Evolutionary conservation across 1,140 invertebrate genomes (phyloP), one percentile per base, ranked within the genome.

Genomic region (Hesperophylax magnus): DNA sequence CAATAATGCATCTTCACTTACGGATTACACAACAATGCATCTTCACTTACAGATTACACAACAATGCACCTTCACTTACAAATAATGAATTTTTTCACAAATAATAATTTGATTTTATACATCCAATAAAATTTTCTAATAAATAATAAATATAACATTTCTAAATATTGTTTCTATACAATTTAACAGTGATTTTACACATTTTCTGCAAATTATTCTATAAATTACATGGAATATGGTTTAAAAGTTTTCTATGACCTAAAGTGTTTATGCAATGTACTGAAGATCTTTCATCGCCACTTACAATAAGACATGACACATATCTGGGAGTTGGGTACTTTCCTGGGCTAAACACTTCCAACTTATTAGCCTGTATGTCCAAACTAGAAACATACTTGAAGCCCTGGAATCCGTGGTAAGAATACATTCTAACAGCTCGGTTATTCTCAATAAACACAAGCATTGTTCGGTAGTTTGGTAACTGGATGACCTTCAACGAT

Each of bases 331-430:
- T 39, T 6, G 61, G 24, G 18, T 15, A 34, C 24, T 20, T 76
- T 15, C 27, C 61, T 2, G 58, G 53, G 18, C 11, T 77, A n/a
- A 77, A 61, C 20, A 69, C 65, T 58, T 78, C 47, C 7, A 83
- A 77, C 22, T 22, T 80, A 1, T 47, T 69, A 1, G 74, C 78
- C 11, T 27, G 65, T 15, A 80, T 54, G 24, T 77, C 27, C 20
- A 82, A 53, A 20, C 54, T 27, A 11, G 77, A 63, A 15, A 82
- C 52, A 60, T 80, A 61, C 58, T 78, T 80, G 34, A 83, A 83
- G 15, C 79, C 82, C 39, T 78, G 74, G 54, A 78, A 80, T 11
- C 82, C 82, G n/a, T 78, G 65, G 54, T 81, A 80, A 9, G 74
- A 54, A 31, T 78, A 83, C 20, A 83, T 74, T 67, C 69, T 31